A percentile compares a stretch with the other conserved stretches of the same genome.
Conservation (phyloP, 2,888 invertebrate genomes). For the Netelia melanura region DNA sequence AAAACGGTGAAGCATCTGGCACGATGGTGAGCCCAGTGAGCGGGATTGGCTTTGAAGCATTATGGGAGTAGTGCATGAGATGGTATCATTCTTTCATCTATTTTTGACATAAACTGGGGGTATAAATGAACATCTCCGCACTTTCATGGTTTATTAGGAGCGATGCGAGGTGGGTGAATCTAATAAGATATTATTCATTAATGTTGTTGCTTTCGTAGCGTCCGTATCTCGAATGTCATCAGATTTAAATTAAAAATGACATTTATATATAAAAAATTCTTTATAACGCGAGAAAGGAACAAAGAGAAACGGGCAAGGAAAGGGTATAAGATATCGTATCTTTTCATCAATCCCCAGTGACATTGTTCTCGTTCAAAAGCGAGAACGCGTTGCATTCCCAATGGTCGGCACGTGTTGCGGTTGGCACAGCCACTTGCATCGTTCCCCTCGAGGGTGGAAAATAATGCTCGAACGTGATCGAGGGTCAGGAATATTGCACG, state of each 20-base stretch:
- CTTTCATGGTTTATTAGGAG: too few relatives aligned
- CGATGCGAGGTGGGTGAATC: too few relatives aligned
- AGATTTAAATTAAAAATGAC: too few relatives aligned
- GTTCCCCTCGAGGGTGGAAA: conserved; percentile 29
- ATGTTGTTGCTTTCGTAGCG: too few relatives aligned
- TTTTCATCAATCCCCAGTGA: conserved; percentile 49
- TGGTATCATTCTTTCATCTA: conserved; percentile 29
- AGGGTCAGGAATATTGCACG: conserved; percentile 60
- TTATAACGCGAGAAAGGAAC: too few relatives aligned
- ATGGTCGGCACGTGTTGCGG: conserved; percentile 44
- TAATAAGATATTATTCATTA: too few relatives aligned
- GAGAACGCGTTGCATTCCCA: not conserved
- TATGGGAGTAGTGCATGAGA: conserved; percentile 21
- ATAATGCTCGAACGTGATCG: conserved; percentile 69
- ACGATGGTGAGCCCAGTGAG: not conserved
- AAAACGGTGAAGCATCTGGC: conserved; percentile 8
- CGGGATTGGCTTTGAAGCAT: not conserved
- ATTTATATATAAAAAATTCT: too few relatives aligned
- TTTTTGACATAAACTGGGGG: not conserved
- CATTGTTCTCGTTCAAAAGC: conserved; percentile 39
- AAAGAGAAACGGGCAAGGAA: not conserved
- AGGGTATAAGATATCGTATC: not conserved
- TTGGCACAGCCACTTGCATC: conserved; percentile 46
- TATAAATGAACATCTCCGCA: too few relatives aligned
- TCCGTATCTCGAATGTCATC: too few relatives aligned